Base-by-base conservation (phyloP, 2,113 vertebrate species). In the Corythaixoides concolor region DNA sequence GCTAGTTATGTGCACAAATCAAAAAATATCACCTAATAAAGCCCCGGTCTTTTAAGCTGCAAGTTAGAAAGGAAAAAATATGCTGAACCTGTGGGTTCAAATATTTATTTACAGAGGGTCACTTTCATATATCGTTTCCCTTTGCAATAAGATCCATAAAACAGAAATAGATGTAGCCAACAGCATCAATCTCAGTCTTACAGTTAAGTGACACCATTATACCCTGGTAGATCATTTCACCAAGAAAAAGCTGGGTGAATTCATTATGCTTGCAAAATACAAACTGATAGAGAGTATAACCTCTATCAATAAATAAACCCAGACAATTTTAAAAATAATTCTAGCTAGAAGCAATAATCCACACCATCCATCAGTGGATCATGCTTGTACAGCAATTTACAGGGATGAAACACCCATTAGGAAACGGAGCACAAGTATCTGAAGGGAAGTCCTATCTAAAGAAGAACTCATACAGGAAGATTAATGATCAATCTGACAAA, bases 1-100 rank as follows among this genome's bases (percentile, higher is more conserved):
- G 21, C 21, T 13, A 4, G 0, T 67, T 78, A 49, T 0, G 0
- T 8, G 12, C 30, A 19, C 45, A 68, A 73, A 86, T 24, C 22
- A 80, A 35, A 58, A 8, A 49, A 9, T 4, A 23, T 10, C 8
- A 58, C 22, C 19, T 22, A 60, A 55, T 15, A 58, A 63, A 53
- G 19, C 18, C 27, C 24, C 28, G 77, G 50, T 13, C 30, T 50
- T 55, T 24, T 5, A 49, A 69, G 53, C 20, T 59, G 62, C 19
- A 56, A 66, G 35, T 37, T 28, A 76, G 37, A 24, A 85, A 74
- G 33, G 58, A 88, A 9, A 73, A 93, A 67, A 30, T 21, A 62
- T 30, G 11, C 24, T 79, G 33, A 87, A 11, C 21, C 33, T 30
- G 27, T 30, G 16, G 20, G 39, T 62, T 82, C 76, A 63, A 18